phyloP scores from a whole-genome alignment of 2,888 invertebrate species.

The Octonoba sinensis region DNA sequence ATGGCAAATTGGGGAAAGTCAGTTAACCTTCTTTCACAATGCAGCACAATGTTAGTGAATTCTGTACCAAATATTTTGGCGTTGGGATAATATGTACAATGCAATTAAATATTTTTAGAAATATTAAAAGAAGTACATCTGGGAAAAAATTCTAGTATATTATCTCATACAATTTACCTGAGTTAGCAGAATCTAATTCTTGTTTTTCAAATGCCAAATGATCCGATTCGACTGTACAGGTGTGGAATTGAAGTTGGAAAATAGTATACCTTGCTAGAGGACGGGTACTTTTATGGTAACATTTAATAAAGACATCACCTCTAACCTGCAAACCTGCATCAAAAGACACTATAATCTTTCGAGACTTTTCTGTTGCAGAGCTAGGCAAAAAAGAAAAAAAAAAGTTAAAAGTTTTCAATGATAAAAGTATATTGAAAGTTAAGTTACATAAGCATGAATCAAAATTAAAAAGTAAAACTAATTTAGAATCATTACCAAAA shows the following conservation, averaged over 20 bases:
- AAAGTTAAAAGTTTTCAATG: neutral
- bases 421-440: neutral
- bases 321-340: slow-evolving; percentile 82
- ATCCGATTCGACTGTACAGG: slow-evolving; percentile 89
- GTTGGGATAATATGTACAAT: no score
- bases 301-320: slow-evolving; percentile 91
- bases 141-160: no score
- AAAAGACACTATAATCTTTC: slow-evolving; percentile 78
- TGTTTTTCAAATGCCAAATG: slow-evolving; percentile 86
- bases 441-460: neutral
- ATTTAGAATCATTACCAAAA: no score
- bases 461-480: neutral
- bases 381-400: slow-evolving; percentile 20
- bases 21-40: no score
- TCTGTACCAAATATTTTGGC: no score
- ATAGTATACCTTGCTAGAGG: slow-evolving; percentile 77
- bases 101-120: no score
- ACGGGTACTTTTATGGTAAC: slow-evolving; percentile 79
- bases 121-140: no score
- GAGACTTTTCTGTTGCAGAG: slow-evolving; percentile 52
- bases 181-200: slow-evolving; percentile 87
- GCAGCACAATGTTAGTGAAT: no score
- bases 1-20: no score
- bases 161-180: slow-evolving; percentile 77
- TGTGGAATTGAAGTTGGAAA: slow-evolving; percentile 93